These are phyloP conservation scores for Taenioides sp. DNA, from an alignment of 2,797 vertebrate species.

Conservation along the genomic window DNA sequence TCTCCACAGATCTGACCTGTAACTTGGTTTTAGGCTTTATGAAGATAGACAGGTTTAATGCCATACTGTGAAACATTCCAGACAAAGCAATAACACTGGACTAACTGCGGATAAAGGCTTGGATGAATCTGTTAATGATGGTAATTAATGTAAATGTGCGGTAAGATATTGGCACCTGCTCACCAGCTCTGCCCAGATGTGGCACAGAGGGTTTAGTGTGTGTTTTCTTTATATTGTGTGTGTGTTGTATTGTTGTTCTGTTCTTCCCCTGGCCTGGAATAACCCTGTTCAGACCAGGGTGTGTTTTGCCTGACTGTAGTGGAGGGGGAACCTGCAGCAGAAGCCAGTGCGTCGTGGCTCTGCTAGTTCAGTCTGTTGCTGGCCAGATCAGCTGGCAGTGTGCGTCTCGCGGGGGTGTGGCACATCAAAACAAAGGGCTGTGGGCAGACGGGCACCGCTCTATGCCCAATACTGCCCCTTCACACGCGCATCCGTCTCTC, in stretches of 20 bases:
- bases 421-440: slow-evolving; percentile 86
- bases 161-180: too few species aligned
- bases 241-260: neutral
- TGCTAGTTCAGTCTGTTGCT: slow-evolving; percentile 87
- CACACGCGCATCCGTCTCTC: slow-evolving; percentile 31
- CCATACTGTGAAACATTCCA: too few species aligned
- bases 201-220: too few species aligned
- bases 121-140: too few species aligned
- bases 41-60: too few species aligned
- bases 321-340: slow-evolving; percentile 46
- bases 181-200: too few species aligned
- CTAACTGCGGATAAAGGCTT: too few species aligned
- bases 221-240: too few species aligned
- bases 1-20: too few species aligned
- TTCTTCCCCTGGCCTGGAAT: neutral
- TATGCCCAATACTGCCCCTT: slow-evolving; percentile 64
- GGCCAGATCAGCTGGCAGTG: slow-evolving; percentile 87
- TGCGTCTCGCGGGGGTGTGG: slow-evolving; percentile 81
- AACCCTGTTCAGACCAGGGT: neutral
- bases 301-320: neutral
- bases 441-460: slow-evolving; percentile 73
- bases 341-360: slow-evolving; percentile 76
- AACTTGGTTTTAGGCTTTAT: too few species aligned
- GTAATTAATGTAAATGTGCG: too few species aligned
- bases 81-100: too few species aligned